Evolutionary conservation across 35 echinoderm and acorn worm species (phyloP).

Genomic region (Apostichopus californicus): DNA sequence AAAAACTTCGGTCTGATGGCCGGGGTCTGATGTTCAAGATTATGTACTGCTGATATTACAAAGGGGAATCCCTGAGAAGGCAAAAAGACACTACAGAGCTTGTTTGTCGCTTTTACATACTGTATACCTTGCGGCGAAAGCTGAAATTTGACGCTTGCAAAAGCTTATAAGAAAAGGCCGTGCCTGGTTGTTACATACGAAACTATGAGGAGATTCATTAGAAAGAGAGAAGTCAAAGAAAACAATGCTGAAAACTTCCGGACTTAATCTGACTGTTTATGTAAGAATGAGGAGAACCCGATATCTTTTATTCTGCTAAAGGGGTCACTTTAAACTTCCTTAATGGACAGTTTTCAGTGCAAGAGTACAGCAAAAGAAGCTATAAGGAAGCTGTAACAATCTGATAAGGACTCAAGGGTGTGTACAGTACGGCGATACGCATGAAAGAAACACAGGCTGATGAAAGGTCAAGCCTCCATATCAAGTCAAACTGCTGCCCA

Average conservation of each 20-base stretch:
- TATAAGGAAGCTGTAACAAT: conserved; percentile 16
- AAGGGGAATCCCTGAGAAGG: conserved; percentile 14
- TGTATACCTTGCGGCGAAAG: background rate
- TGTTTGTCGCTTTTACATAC: too few relatives aligned
- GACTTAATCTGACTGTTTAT: background rate
- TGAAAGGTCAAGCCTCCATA: too few relatives aligned
- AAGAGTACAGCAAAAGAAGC: conserved; percentile 16
- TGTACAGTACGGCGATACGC: background rate
- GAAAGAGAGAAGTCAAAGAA: background rate
- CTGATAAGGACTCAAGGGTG: conserved; percentile 15
- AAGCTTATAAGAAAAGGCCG: background rate
- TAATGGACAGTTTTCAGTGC: background rate
- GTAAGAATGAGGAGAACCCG: background rate
- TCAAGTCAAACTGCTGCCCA: too few relatives aligned
- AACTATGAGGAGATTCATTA: background rate
- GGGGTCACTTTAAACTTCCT: conserved; percentile 26
- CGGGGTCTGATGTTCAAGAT: background rate
- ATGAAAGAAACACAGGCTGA: too few relatives aligned
- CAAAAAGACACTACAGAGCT: background rate
- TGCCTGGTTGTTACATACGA: background rate
- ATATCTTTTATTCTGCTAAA: background rate
- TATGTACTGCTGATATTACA: background rate
- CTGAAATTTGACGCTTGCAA: background rate
- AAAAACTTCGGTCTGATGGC: conserved; percentile 4
- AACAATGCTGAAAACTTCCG: background rate